Conservation (phyloP, 2,888 invertebrate genomes). For the Mamestra brassicae region DNA sequence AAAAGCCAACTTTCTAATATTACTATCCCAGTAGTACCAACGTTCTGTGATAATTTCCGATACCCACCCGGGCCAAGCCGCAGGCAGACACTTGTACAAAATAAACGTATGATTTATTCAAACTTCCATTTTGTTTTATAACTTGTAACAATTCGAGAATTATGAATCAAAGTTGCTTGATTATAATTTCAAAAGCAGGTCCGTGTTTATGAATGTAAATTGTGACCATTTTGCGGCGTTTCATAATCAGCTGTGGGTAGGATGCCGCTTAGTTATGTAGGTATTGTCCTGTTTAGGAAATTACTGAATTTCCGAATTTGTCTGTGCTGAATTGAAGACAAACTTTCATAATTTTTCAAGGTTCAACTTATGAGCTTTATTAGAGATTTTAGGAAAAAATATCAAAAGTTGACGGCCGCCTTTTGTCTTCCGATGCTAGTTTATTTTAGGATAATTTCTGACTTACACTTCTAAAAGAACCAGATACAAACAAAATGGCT, state of each 20-base stretch:
- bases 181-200: conserved; percentile 63
- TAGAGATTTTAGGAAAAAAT: no score
- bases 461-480: no score
- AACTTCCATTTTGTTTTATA: conserved; percentile 62
- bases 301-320: not conserved
- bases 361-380: no score
- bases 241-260: conserved; percentile 49
- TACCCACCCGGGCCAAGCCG: not conserved
- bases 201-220: conserved; percentile 59
- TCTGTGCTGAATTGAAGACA: not conserved
- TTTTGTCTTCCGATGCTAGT: no score
- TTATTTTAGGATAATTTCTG: no score
- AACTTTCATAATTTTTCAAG: no score
- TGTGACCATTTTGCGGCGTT: conserved; percentile 53
- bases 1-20: no score
- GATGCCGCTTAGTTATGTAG: conserved; percentile 1
- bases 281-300: not conserved
- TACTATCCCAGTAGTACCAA: no score
- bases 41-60: no score
- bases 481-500: no score
- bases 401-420: no score
- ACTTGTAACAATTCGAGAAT: conserved; percentile 51
- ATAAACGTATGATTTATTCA: conserved; percentile 71
- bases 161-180: conserved; percentile 60
- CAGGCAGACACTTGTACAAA: conserved; percentile 28